phyloP scores from a whole-genome alignment of 2,888 invertebrate genomes.

The Xestia c-nigrum region DNA sequence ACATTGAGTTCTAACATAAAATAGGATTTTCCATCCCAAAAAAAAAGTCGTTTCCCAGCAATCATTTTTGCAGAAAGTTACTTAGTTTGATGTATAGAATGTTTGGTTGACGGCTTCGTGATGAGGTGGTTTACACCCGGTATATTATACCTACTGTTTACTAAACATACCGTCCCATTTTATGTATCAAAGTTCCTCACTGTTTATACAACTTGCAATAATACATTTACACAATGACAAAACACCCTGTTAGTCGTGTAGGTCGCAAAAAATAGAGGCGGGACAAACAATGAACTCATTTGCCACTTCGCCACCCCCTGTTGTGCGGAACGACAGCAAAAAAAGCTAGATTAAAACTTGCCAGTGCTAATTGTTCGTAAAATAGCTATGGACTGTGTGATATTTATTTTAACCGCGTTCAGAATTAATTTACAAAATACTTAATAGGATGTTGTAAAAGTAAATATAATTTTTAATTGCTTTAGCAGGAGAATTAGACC shows the following conservation, averaged over 20 bases:
- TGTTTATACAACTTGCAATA: slow-evolving; percentile 11
- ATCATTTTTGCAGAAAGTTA: too few species aligned
- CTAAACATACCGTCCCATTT: neutral
- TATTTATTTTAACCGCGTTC: slow-evolving; percentile 13
- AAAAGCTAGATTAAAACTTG: slow-evolving; percentile 69
- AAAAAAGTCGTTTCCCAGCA: too few species aligned
- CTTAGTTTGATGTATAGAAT: too few species aligned
- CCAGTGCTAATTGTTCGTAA: slow-evolving; percentile 57
- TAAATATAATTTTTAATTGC: neutral
- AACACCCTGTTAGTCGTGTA: slow-evolving; percentile 51
- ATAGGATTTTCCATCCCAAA: too few species aligned
- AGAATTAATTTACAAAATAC: slow-evolving; percentile 1
- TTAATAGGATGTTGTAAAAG: neutral
- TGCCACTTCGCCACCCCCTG: slow-evolving; percentile 72
- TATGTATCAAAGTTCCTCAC: neutral
- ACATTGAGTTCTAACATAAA: too few species aligned
- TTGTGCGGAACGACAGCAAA: slow-evolving; percentile 70
- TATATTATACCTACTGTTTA: neutral
- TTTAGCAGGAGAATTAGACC: neutral
- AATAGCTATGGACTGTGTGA: slow-evolving; percentile 28
- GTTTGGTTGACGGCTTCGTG: too few species aligned
- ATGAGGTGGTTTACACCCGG: too few species aligned
- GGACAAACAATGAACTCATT: slow-evolving; percentile 80
- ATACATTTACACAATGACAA: slow-evolving; percentile 50
- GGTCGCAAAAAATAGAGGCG: slow-evolving; percentile 68